Evolutionary conservation across 1,140 invertebrate species (phyloP).

Genomic region (Brachionus koreanus): DNA sequence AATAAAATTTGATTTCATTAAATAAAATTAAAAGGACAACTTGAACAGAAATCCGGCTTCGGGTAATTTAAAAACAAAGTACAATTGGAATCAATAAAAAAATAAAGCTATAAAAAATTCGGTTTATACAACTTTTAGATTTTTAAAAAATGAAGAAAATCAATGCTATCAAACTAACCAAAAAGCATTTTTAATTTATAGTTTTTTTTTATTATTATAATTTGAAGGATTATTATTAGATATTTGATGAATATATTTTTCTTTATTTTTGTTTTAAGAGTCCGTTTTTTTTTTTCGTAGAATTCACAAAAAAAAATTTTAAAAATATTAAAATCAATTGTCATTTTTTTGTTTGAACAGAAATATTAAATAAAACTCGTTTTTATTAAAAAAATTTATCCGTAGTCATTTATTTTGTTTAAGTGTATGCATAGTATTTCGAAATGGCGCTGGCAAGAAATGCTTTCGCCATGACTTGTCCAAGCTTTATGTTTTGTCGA

Average conservation of each 20-base stretch:
- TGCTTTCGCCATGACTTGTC: neutral
- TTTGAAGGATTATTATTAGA: conserved; percentile 2
- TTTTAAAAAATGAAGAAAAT: neutral
- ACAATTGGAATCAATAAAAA: conserved; percentile 17
- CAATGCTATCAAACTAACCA: neutral
- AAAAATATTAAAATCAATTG: conserved; percentile 10
- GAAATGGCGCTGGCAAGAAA: neutral
- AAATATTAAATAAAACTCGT: conserved; percentile 36
- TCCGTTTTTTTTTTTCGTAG: conserved; percentile 31
- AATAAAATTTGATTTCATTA: neutral
- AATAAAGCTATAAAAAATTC: neutral
- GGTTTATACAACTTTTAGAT: neutral
- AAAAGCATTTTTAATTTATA: neutral
- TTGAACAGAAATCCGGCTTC: neutral
- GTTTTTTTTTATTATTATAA: conserved; percentile 26
- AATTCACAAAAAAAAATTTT: conserved; percentile 15
- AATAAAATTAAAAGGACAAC: conserved; percentile 1
- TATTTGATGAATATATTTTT: conserved; percentile 20
- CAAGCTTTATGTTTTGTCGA: neutral
- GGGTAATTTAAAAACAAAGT: neutral
- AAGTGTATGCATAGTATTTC: neutral
- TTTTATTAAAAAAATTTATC: conserved; percentile 24
- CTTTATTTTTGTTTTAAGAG: conserved; percentile 34
- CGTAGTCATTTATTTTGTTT: neutral
- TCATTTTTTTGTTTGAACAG: conserved; percentile 34